A percentile compares a stretch with the other conserved stretches of the same genome.
Evolutionary conservation across 1,140 invertebrate species (phyloP).

Genomic region (Augochlora pura): DNA sequence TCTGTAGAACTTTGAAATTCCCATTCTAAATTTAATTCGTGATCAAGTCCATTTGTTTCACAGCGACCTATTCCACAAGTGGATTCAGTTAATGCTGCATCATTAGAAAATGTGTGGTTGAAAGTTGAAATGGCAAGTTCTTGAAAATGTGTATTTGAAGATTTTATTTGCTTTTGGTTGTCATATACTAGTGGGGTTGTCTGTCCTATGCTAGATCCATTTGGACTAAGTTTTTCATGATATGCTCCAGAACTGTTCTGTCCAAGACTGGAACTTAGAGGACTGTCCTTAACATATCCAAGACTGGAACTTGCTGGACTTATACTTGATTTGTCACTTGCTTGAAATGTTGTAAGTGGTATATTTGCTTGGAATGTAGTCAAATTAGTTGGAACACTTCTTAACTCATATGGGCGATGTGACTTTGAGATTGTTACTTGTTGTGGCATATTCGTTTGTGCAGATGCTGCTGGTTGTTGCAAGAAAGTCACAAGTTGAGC

Average conservation of each 20-base stretch:
- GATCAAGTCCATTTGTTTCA: slow-evolving; percentile 60
- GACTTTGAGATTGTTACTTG: slow-evolving; percentile 62
- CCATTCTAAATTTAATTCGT: slow-evolving; percentile 81
- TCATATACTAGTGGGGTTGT: slow-evolving; percentile 74
- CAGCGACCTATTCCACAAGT: slow-evolving; percentile 45
- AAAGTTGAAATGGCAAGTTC: slow-evolving; percentile 77
- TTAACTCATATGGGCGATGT: slow-evolving; percentile 65
- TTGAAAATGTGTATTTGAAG: slow-evolving; percentile 65
- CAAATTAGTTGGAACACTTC: slow-evolving; percentile 73
- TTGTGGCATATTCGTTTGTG: slow-evolving; percentile 61
- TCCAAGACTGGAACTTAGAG: slow-evolving; percentile 70
- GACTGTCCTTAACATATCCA: slow-evolving; percentile 75
- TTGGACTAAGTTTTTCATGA: slow-evolving; percentile 74
- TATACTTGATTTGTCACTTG: slow-evolving; percentile 77
- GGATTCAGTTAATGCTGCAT: slow-evolving; percentile 41
- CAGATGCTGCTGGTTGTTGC: slow-evolving; percentile 78
- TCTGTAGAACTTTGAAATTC: slow-evolving; percentile 73
- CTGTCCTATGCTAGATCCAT: slow-evolving; percentile 71
- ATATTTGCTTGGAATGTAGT: slow-evolving; percentile 77
- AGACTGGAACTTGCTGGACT: slow-evolving; percentile 76
- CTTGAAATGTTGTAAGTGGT: slow-evolving; percentile 75
- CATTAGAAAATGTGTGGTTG: slow-evolving; percentile 70
- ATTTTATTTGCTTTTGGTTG: slow-evolving; percentile 61
- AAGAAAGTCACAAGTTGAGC: slow-evolving; percentile 85
- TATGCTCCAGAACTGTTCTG: slow-evolving; percentile 71